Evolutionary conservation across 2,888 invertebrate species (phyloP), one percentile per base, ranked within the genome.

Genomic region (Sarcophaga carnaria): DNA sequence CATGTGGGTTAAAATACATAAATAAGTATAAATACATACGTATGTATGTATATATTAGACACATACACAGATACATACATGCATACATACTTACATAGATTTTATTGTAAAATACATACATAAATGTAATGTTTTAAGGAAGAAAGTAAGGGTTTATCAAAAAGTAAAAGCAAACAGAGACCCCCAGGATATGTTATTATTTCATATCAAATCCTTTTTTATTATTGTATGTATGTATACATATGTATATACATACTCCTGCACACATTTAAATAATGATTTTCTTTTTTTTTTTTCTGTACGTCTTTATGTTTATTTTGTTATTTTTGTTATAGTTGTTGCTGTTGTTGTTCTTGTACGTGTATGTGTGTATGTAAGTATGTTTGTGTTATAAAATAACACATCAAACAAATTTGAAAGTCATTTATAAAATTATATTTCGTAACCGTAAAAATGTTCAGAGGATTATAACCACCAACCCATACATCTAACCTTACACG

Each of bases 71-170:
- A 70, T 45, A 49, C 12, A 49, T n/a, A 83, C 47, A 66, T 54
- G 47, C 4, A 59, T 14, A 14, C 67, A 79, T 20, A 47, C 69
- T 25, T 5, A 47, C 20, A 72, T 45, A 60, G 14, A 76, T 37
- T 37, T 37, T 37, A 37, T 37, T 37, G 37, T 37, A 37, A 37
- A 37, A 37, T 37, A 37, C 2, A 37, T 37, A 37, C 2, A 37
- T 37, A 37, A 37, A 37, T 10, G 37, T 37, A 37, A 10, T 37
- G 37, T 37, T 37, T 37, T 8, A 37, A 75, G 69, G 17, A 54
- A n/a, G 17, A 70, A 70, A 66, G 66, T 71, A 66, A 84, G 87
- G 87, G 84, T 87, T 87, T 84, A 87, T 84, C 87, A 84, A 84
- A 60, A 79, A 63, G 54, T 54, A 49, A 14, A 54, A 54, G 17